phyloP scores from a whole-genome alignment of 1,140 invertebrate genomes.

The Bombus balteatus region DNA sequence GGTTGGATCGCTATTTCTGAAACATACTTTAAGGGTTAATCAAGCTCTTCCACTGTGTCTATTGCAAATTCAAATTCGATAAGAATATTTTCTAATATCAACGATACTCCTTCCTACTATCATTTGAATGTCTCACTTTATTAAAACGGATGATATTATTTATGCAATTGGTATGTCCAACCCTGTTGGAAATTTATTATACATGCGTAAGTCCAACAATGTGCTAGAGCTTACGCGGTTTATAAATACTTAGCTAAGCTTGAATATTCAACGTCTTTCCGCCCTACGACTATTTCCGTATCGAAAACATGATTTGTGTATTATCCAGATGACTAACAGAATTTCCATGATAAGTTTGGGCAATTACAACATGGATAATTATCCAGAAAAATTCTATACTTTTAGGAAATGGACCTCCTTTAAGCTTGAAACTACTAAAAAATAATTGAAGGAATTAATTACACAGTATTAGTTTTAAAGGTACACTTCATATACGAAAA shows the following conservation, averaged over 20 bases:
- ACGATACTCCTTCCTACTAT: neutral
- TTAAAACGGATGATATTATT: too few species aligned
- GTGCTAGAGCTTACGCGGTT: constrained; percentile 39
- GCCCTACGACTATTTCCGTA: neutral
- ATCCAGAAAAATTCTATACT: too few species aligned
- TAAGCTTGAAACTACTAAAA: too few species aligned
- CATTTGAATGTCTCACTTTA: neutral
- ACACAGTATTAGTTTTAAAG: too few species aligned
- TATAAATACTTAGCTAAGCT: constrained; percentile 49
- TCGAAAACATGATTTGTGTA: constrained; percentile 26
- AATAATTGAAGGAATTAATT: too few species aligned
- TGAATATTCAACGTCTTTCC: neutral
- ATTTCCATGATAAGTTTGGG: neutral
- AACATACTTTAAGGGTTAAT: neutral
- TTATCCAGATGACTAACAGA: neutral
- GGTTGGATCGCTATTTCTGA: neutral
- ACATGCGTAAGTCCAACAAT: constrained; percentile 20
- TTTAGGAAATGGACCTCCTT: too few species aligned
- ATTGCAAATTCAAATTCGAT: neutral
- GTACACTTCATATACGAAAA: neutral
- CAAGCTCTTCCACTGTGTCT: neutral
- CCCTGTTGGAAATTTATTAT: constrained; percentile 5
- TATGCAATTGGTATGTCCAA: neutral
- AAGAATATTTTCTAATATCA: neutral
- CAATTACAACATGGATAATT: too few species aligned